These are phyloP conservation scores for Perizoma affinitatum DNA, from an alignment of 2,888 invertebrate genomes.

Conservation along the genomic window DNA sequence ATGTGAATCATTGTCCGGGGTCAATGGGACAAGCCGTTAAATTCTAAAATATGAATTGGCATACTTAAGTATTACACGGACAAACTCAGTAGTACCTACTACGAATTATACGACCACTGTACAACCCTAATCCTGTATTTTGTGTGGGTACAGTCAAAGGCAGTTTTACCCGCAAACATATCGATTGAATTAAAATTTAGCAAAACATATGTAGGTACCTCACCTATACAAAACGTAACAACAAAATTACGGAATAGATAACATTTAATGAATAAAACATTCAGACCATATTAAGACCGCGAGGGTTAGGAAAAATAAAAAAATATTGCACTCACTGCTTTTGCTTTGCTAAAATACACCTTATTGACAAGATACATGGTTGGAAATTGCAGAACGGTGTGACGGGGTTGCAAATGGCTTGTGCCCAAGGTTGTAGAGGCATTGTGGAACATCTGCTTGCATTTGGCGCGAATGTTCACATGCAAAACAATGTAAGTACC, in stretches of 20 bases:
- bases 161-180: slow-evolving; percentile 1
- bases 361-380: slow-evolving; percentile 13
- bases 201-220: slow-evolving; percentile 1
- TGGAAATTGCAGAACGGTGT: slow-evolving; percentile 83
- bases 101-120: too few relatives aligned
- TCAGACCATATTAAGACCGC: slow-evolving; percentile 34
- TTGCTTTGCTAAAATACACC: slow-evolving; percentile 8
- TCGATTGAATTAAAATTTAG: slow-evolving; percentile 23
- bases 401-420: slow-evolving; percentile 88
- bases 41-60: too few relatives aligned
- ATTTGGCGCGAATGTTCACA: slow-evolving; percentile 85
- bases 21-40: too few relatives aligned
- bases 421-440: slow-evolving; percentile 87
- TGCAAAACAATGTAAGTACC: slow-evolving; percentile 86
- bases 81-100: too few relatives aligned
- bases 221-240: slow-evolving; percentile 5
- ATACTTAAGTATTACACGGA: too few relatives aligned
- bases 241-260: slow-evolving; percentile 37
- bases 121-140: too few relatives aligned
- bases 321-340: slow-evolving; percentile 13
- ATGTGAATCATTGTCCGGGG: too few relatives aligned
- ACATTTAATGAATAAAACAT: slow-evolving; percentile 45
- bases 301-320: slow-evolving; percentile 28
- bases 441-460: slow-evolving; percentile 87
- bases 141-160: too few relatives aligned